Percentiles rank a stretch among this genome's conserved stretches.
Evolutionary conservation across 2,797 vertebrate species (phyloP).

Genomic region (Melopsittacus undulatus): DNA sequence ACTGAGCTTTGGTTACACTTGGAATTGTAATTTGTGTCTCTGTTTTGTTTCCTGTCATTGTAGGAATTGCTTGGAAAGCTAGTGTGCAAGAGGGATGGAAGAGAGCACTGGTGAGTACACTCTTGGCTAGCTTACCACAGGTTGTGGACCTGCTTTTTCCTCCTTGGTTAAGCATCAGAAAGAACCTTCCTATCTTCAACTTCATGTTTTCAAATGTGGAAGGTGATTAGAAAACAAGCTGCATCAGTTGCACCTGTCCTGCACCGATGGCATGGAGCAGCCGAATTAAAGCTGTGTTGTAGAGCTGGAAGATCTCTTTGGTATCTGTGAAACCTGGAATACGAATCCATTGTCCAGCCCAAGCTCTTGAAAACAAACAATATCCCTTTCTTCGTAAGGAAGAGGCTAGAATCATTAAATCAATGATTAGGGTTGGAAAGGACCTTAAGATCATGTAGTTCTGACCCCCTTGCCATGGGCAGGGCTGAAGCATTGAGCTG

Average conservation of each 20-base stretch:
- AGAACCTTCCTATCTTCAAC: background rate
- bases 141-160: background rate
- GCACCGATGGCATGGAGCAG: background rate
- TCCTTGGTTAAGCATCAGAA: background rate
- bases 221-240: background rate
- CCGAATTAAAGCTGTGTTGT: background rate
- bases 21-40: background rate
- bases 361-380: background rate
- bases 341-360: background rate
- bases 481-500: background rate
- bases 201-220: background rate
- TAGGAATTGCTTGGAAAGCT: background rate
- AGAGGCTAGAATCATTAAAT: background rate
- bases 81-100: constrained; percentile 32
- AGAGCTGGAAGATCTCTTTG: background rate
- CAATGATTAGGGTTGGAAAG: background rate
- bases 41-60: constrained; percentile 16
- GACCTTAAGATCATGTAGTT: background rate
- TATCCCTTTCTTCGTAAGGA: background rate
- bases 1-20: background rate
- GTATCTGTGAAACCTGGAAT: background rate
- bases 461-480: background rate
- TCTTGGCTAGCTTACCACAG: background rate
- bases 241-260: background rate
- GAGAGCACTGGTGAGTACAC: constrained; percentile 42